These are phyloP conservation scores for Candoia aspera DNA, from an alignment of 2,113 vertebrate genomes.

Conservation along the genomic window DNA sequence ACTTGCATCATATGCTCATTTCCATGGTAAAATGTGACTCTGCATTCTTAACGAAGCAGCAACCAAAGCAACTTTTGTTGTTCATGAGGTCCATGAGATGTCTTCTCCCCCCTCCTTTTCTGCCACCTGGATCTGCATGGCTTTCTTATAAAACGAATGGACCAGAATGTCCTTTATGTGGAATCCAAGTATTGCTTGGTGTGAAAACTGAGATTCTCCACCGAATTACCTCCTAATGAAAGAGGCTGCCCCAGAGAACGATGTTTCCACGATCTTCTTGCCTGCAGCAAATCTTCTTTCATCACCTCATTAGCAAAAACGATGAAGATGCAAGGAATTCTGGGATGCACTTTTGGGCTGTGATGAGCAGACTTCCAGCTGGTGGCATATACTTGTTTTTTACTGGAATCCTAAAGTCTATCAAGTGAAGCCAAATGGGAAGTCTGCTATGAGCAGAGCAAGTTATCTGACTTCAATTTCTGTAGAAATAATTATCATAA, in stretches of 20 bases:
- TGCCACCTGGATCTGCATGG: not conserved
- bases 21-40: not conserved
- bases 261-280: not conserved
- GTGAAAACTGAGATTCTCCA: not conserved
- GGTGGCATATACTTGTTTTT: not conserved
- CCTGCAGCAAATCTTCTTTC: not conserved
- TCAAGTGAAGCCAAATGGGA: not conserved
- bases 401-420: not conserved
- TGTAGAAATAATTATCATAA: not conserved
- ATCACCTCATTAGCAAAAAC: not conserved
- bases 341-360: not conserved
- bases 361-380: not conserved
- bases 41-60: not conserved
- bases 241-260: not conserved
- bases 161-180: not conserved
- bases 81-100: not conserved
- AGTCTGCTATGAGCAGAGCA: not conserved
- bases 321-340: not conserved
- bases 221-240: not conserved
- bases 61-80: not conserved
- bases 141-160: not conserved
- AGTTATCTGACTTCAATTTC: not conserved
- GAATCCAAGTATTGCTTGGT: not conserved
- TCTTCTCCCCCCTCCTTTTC: not conserved
- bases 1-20: not conserved